These are phyloP conservation scores for Lasius platythorax DNA, from an alignment of 2,888 invertebrate genomes.

Conservation along the genomic window DNA sequence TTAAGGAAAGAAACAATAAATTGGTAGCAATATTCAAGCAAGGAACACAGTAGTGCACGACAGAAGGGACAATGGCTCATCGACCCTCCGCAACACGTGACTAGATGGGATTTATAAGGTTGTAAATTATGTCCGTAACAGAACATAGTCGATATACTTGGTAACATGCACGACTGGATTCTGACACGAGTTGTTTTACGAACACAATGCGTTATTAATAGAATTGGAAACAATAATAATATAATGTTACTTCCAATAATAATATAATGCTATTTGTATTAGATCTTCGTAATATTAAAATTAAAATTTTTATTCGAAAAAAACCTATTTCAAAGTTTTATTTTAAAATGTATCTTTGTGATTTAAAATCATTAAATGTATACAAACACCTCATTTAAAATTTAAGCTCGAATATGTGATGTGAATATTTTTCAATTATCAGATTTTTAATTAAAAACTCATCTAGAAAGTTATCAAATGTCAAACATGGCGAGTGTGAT, in stretches of 20 bases:
- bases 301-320: neutral
- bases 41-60: slow-evolving; percentile 20
- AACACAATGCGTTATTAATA: slow-evolving; percentile 1
- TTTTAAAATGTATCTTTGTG: neutral
- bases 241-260: slow-evolving; percentile 2
- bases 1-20: slow-evolving; percentile 42
- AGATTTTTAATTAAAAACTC: neutral
- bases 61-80: slow-evolving; percentile 51
- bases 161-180: slow-evolving; percentile 57
- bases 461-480: neutral
- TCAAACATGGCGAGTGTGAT: neutral
- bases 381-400: neutral
- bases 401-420: neutral
- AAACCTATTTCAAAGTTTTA: neutral
- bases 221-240: slow-evolving; percentile 3
- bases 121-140: slow-evolving; percentile 80
- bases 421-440: neutral
- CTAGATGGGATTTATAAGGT: slow-evolving; percentile 64
- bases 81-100: slow-evolving; percentile 45
- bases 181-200: slow-evolving; percentile 38
- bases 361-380: neutral
- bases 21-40: slow-evolving; percentile 35
- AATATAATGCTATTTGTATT: neutral
- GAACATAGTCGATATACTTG: slow-evolving; percentile 76
- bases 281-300: neutral